Conservation (phyloP, 2,888 invertebrate species). For the Malachius bipustulatus region DNA sequence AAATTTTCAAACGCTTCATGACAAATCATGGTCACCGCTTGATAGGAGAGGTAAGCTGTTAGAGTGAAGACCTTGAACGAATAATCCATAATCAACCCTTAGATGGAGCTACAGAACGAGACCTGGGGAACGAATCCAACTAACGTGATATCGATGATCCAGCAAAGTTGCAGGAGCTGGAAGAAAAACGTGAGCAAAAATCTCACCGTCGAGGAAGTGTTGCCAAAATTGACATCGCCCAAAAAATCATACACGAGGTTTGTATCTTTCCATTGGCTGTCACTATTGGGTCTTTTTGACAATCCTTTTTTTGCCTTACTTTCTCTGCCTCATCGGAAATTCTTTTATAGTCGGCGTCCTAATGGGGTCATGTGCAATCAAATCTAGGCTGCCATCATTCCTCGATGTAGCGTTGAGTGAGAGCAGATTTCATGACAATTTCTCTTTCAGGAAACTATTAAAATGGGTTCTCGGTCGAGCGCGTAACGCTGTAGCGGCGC, state of each 20-base stretch:
- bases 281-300: too few species aligned
- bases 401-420: too few species aligned
- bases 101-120: constrained; percentile 56
- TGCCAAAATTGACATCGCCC: constrained; percentile 41
- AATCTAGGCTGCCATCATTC: too few species aligned
- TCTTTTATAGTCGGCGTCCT: too few species aligned
- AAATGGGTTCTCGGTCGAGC: constrained; percentile 49
- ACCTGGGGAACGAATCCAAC: constrained; percentile 55
- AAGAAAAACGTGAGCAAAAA: constrained; percentile 23
- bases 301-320: too few species aligned
- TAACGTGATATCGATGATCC: constrained; percentile 49
- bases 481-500: constrained; percentile 46
- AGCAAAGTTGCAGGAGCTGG: constrained; percentile 34
- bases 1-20: constrained; percentile 47
- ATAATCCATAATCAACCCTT: constrained; percentile 20
- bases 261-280: too few species aligned
- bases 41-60: constrained; percentile 44
- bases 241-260: constrained; percentile 40
- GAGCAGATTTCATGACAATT: too few species aligned
- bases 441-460: constrained; percentile 42
- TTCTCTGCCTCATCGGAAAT: too few species aligned
- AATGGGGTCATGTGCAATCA: too few species aligned
- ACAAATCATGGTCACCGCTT: constrained; percentile 59
- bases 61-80: constrained; percentile 4
- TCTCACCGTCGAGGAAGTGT: constrained; percentile 37